phyloP scores from a whole-genome alignment of 2,113 vertebrate species.

The Megatriorchis doriae region DNA sequence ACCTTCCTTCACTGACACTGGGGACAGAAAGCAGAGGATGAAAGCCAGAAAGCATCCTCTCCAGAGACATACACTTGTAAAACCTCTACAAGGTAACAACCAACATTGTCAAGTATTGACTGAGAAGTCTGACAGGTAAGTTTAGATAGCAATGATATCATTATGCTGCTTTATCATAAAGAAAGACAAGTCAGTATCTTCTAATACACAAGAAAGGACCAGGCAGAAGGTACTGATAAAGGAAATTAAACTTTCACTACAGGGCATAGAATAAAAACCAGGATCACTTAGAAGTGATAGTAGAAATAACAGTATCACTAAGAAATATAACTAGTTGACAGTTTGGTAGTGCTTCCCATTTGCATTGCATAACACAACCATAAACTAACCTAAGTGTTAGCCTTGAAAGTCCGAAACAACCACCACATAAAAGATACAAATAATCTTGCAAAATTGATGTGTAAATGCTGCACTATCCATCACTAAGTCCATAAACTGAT shows the following conservation, averaged over 20 bases:
- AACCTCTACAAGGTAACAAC: neutral
- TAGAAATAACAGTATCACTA: neutral
- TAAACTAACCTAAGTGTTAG: neutral
- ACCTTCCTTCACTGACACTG: neutral
- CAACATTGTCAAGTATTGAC: neutral
- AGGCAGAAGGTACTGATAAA: neutral
- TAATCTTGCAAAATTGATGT: neutral
- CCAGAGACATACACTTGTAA: neutral
- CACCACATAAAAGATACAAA: neutral
- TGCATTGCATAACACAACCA: neutral
- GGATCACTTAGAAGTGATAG: neutral
- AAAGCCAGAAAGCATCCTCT: neutral
- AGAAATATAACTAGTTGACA: neutral
- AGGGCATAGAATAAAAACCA: neutral
- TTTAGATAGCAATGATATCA: neutral
- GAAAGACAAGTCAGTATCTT: neutral
- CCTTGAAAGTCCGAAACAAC: neutral
- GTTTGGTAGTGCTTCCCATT: neutral
- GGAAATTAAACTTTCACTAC: neutral
- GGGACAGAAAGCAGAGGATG: neutral
- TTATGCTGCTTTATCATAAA: neutral
- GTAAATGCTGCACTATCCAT: neutral
- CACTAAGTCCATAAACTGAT: neutral
- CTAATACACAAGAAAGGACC: neutral
- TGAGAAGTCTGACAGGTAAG: neutral